Evolutionary conservation across 2,797 vertebrate species (phyloP), one percentile per base, ranked within the genome.

Genomic region (Silurus aristotelis): DNA sequence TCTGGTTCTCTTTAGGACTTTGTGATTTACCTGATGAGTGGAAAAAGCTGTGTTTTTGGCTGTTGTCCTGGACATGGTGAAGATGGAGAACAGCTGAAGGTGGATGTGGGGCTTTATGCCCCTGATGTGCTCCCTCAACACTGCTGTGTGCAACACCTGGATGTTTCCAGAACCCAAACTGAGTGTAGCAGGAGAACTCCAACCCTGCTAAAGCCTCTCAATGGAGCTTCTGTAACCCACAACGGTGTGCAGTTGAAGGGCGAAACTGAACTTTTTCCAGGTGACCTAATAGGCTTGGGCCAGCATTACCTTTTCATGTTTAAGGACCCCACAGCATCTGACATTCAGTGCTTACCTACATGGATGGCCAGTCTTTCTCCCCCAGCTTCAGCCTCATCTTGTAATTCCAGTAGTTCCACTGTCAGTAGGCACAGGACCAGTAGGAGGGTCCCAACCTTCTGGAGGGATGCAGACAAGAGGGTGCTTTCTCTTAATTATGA

Each of bases 251-350:
- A 88, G 0, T 89, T 95, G 0, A 91, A 94, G 52, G 91, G 92
- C 12, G 93, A 95, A 87, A 91, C 90, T 0, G 92, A 94, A 82
- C 90, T 96, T 60, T 90, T 87, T 66, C 93, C 94, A 0, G 95
- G 95, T 3, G 95, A 96, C 87, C 87, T 96, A 72, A 92, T 96
- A 8, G 95, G 95, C 10, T 87, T 96, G 67, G 95, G 95, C 12
- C 92, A 92, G 85, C 93, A 95, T 87, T 96, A 96, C 87, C 88
- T 96, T 73, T 95, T 96, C 87, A 93, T 96, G 93, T 96, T 95
- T 84, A 96, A 96, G 87, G 95, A 96, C 88, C 95, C 95, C 12
- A 94, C 94, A 1, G 87, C 83, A 5, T 52, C 90, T 0, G 89
- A 88, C 1, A 75, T 90, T 27, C 83, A 84, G 0, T 91, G 92